A percentile compares a stretch with the other conserved stretches of the same genome.
These are phyloP conservation scores for Sceloporus undulatus DNA, from an alignment of 2,113 vertebrate genomes.

Conservation along the genomic window DNA sequence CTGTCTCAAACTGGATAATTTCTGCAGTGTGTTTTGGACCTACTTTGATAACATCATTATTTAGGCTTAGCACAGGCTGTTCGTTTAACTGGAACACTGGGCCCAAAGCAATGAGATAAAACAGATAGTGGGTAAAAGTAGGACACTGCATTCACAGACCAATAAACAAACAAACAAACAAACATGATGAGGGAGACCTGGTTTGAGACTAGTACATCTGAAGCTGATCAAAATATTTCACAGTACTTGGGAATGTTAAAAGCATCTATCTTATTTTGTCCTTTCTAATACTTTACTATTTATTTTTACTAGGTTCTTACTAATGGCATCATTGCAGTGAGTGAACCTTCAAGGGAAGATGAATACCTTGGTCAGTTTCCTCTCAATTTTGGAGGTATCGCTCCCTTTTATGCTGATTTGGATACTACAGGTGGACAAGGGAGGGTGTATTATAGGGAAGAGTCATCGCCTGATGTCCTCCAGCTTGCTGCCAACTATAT, in stretches of 20 bases:
- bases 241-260: no score
- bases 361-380: constrained; percentile 85
- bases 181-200: neutral
- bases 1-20: no score
- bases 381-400: constrained; percentile 84
- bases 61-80: no score
- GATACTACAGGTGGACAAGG: constrained; percentile 86
- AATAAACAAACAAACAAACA: neutral
- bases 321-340: constrained; percentile 89
- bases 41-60: no score
- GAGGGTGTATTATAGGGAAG: constrained; percentile 88
- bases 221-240: no score
- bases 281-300: neutral
- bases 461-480: constrained; percentile 77
- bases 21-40: no score
- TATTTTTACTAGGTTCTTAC: constrained; percentile 83
- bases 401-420: constrained; percentile 88
- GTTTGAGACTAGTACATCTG: no score
- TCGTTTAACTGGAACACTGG: no score
- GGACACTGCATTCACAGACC: no score
- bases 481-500: constrained; percentile 78
- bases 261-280: neutral
- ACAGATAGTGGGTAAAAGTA: no score
- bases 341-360: constrained; percentile 79
- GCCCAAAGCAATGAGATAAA: no score